Conservation (phyloP, 2,888 invertebrate genomes). For the Tachystola acroxantha region DNA sequence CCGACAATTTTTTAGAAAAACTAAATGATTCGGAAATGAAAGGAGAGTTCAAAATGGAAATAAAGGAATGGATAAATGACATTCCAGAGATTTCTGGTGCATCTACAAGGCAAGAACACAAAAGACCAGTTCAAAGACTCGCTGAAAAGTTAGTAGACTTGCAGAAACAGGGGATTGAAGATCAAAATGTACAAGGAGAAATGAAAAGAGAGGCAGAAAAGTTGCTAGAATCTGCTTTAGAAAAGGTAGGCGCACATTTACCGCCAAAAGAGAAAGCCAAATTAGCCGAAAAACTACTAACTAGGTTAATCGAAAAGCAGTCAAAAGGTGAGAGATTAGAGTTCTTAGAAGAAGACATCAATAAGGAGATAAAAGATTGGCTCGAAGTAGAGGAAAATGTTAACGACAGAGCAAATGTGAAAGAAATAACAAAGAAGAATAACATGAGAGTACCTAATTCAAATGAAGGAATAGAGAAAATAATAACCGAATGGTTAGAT, state of each 20-base stretch:
- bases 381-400: background rate
- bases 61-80: background rate
- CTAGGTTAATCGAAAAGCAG: constrained; percentile 3
- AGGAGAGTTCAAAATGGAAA: constrained; percentile 1
- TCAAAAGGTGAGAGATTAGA: background rate
- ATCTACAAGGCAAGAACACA: background rate
- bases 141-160: constrained; percentile 20
- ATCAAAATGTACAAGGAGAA: constrained; percentile 13
- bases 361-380: constrained; percentile 3
- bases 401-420: too few relatives aligned
- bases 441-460: too few relatives aligned
- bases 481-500: background rate
- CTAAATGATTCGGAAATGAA: constrained; percentile 2
- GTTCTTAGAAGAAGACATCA: constrained; percentile 1
- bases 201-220: constrained; percentile 18
- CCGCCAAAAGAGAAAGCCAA: constrained; percentile 11
- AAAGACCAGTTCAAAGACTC: background rate
- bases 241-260: constrained; percentile 6
- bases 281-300: constrained; percentile 12
- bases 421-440: too few relatives aligned
- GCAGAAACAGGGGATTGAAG: constrained; percentile 13
- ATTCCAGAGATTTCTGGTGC: background rate
- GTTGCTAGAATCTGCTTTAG: constrained; percentile 22
- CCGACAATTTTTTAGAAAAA: constrained; percentile 9
- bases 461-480: background rate